Evolutionary conservation across 2,113 vertebrate genomes (phyloP), one percentile per base, ranked within the genome.

Genomic region (Mobula hypostoma): DNA sequence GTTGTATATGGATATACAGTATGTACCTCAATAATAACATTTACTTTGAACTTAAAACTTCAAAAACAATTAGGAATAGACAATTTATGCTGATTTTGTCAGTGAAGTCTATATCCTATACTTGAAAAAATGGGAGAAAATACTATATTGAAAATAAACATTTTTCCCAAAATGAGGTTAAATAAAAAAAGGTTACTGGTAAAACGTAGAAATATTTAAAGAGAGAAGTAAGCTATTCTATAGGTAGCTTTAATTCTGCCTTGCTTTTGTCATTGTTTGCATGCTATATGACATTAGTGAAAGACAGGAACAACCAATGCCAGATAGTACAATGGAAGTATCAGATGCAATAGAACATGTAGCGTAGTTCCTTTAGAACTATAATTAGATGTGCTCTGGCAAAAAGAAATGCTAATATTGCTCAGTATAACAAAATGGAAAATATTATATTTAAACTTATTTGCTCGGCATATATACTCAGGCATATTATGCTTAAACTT

Each of bases 371-470:
- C 11, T 93, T 74, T 72, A 12, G 40, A 76, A 56, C 68, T 15
- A 56, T 93, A 76, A 9, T 93, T 8, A 36, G 91, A 72, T 76
- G 21, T 74, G 29, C 29, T 12, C 68, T 56, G 21, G 21, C 68
- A 56, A 74, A 93, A 74, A 93, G 24, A 93, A 93, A 56, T 93
- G 40, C 91, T 76, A 93, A 93, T 93, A 93, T 93, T 93, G 40
- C 85, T 93, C 91, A 32, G 36, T 74, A 74, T 40, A 93, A 72
- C 27, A 56, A 74, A 93, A 93, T 93, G 91, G 91, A 93, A 93
- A 93, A 93, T 32, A 93, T 93, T 74, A 93, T 93, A 24, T 56
- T 92, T 48, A 93, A 74, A 29, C 91, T 56, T 93, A 93, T 93
- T 93, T 93, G 91, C 91, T 76, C 48, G 91, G 70, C 91, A 56